phyloP scores from a whole-genome alignment of 2,113 vertebrate genomes.

The Microcebus lehilahytsara region DNA sequence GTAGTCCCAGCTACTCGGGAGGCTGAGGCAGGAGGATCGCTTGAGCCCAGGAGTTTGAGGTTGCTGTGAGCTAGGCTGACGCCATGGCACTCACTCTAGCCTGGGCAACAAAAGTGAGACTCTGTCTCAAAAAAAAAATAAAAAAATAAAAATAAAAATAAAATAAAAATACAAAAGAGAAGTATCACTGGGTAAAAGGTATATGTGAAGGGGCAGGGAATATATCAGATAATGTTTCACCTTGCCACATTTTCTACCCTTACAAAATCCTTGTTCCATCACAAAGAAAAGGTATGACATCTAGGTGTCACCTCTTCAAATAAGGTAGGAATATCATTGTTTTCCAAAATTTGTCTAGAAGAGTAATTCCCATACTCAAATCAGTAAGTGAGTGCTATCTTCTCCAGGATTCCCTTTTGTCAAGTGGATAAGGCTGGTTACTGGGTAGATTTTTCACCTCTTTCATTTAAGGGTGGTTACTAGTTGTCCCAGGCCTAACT shows the following conservation, averaged over 20 bases:
- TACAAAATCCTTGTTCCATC: neutral
- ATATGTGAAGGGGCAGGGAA: neutral
- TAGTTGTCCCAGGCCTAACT: neutral
- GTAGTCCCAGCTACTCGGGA: too few species aligned
- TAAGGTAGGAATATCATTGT: neutral
- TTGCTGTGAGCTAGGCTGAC: too few species aligned
- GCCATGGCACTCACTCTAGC: too few species aligned
- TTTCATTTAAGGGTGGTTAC: neutral
- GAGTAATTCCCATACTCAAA: neutral
- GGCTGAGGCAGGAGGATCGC: too few species aligned
- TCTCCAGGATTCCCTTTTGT: neutral
- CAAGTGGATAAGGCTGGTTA: neutral
- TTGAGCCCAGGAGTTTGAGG: too few species aligned
- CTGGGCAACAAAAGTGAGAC: too few species aligned
- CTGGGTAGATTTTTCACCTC: neutral
- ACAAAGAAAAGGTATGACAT: neutral
- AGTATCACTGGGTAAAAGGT: neutral
- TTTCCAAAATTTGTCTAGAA: constrained; percentile 24
- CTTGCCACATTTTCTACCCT: neutral
- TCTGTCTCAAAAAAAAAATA: too few species aligned
- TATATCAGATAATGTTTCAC: neutral
- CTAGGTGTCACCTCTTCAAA: neutral
- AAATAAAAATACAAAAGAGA: too few species aligned
- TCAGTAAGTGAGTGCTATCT: neutral
- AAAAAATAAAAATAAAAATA: too few species aligned